Percentiles rank a stretch among this genome's conserved stretches.
phyloP scores from a whole-genome alignment of 64 coral and sea anemone species.

The Porites lutea region DNA sequence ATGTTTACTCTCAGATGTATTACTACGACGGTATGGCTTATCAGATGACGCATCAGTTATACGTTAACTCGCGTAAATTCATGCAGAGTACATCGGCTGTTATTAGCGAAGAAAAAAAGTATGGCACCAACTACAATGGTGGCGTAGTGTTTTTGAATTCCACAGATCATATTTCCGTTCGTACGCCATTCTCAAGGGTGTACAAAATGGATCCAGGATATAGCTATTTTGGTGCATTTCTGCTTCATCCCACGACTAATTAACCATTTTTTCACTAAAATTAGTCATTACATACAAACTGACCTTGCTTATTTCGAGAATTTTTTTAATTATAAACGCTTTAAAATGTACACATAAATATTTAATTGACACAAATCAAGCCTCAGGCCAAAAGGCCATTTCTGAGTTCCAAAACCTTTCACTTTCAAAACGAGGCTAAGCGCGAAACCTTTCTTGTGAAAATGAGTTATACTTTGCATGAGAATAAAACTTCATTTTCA shows the following conservation, averaged over 20 bases:
- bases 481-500: no score
- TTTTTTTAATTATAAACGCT: no score
- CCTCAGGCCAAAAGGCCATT: no score
- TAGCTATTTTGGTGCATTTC: constrained; percentile 73
- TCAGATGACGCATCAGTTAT: constrained; percentile 46
- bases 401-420: no score
- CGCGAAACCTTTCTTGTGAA: no score
- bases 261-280: neutral
- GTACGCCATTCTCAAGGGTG: neutral
- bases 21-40: constrained; percentile 42
- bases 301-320: no score
- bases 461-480: no score
- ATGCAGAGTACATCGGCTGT: constrained; percentile 38
- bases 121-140: constrained; percentile 61
- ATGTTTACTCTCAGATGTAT: constrained; percentile 59
- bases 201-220: constrained; percentile 37
- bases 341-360: no score
- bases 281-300: no score
- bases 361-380: no score
- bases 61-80: constrained; percentile 31
- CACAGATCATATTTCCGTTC: constrained; percentile 41
- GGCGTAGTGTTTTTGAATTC: constrained; percentile 35
- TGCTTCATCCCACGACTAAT: constrained; percentile 12
- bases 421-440: no score
- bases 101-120: neutral